A percentile compares a stretch with the other conserved stretches of the same genome.
Conservation (phyloP, 2,797 vertebrate genomes). For the Mormyrops attenuatus region DNA sequence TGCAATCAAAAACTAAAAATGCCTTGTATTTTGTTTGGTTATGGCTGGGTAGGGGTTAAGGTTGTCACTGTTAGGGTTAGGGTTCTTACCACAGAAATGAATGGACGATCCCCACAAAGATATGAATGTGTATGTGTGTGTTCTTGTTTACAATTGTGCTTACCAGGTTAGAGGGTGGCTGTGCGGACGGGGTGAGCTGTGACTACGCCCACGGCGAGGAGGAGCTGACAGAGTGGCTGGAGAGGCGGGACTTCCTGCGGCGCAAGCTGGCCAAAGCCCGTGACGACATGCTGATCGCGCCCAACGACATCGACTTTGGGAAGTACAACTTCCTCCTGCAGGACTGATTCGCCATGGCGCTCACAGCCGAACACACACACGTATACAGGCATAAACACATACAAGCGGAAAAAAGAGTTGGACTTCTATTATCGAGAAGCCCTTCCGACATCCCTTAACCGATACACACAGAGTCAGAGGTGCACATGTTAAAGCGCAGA, state of each 20-base stretch:
- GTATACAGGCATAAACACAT: neutral
- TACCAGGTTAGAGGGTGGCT: conserved; percentile 62
- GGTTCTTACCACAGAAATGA: neutral
- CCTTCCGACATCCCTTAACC: neutral
- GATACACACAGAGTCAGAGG: neutral
- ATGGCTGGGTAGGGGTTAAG: neutral
- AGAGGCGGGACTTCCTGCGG: conserved; percentile 69
- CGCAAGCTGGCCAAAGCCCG: conserved; percentile 74
- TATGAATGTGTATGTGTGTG: neutral
- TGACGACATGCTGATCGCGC: conserved; percentile 73
- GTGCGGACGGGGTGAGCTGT: conserved; percentile 76
- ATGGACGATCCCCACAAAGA: neutral
- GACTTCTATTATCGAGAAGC: neutral
- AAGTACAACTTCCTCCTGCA: conserved; percentile 74
- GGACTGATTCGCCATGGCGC: conserved; percentile 40
- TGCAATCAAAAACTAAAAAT: neutral
- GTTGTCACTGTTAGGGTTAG: neutral
- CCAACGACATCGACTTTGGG: conserved; percentile 66
- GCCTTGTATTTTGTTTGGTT: neutral
- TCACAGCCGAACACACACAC: conserved; percentile 21
- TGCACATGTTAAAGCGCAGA: neutral
- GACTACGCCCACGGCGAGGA: conserved; percentile 60
- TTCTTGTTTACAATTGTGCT: conserved; percentile 3
- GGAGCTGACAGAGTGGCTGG: conserved; percentile 63
- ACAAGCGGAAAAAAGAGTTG: conserved; percentile 25